Conservation (phyloP, 2,888 invertebrate genomes). For the Drosophila austrosaltans region DNA sequence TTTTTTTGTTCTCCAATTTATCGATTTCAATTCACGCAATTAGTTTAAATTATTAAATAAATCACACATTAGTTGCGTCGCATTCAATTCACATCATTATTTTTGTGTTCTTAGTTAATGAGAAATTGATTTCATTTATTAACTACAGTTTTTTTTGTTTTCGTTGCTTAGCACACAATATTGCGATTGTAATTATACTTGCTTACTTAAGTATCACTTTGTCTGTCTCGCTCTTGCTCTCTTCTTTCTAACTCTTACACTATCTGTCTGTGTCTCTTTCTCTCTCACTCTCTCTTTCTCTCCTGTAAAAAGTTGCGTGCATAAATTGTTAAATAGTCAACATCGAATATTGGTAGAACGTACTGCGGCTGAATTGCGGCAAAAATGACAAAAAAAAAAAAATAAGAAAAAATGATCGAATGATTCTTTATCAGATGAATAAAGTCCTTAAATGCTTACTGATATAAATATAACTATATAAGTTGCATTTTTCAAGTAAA, state of each 20-base stretch:
- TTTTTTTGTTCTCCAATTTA: not conserved
- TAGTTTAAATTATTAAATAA: not conserved
- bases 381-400: not conserved
- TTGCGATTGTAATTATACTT: slow-evolving; percentile 52
- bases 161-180: slow-evolving; percentile 53
- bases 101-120: slow-evolving; percentile 16
- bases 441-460: not conserved
- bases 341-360: slow-evolving; percentile 33
- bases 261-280: not conserved
- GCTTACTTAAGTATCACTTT: slow-evolving; percentile 27
- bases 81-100: slow-evolving; percentile 15
- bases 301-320: slow-evolving; percentile 49
- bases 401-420: not conserved
- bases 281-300: slow-evolving; percentile 26
- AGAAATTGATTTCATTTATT: slow-evolving; percentile 33
- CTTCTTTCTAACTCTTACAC: slow-evolving; percentile 13
- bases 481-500: too few relatives aligned
- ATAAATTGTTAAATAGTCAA: slow-evolving; percentile 35
- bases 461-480: too few relatives aligned
- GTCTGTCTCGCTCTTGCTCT: slow-evolving; percentile 17
- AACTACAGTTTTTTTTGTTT: slow-evolving; percentile 14
- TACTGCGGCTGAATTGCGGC: slow-evolving; percentile 37
- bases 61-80: slow-evolving; percentile 22
- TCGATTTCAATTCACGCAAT: slow-evolving; percentile 5
- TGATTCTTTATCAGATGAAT: not conserved